These are phyloP conservation scores for Amyelois transitella DNA, from an alignment of 1,140 invertebrate genomes.

Conservation along the genomic window DNA sequence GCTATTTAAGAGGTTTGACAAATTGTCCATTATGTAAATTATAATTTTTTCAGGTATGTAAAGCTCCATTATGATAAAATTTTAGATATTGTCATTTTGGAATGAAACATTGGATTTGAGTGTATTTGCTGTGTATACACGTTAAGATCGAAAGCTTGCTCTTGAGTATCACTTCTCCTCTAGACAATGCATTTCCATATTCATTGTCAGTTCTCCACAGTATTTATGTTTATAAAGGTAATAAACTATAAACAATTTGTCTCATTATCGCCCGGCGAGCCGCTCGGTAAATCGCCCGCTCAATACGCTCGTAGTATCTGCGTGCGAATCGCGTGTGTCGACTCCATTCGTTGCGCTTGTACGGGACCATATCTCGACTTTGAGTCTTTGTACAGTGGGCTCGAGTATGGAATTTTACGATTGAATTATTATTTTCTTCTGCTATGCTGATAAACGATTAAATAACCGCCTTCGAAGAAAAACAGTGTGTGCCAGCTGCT, in stretches of 20 bases:
- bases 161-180: too few relatives aligned
- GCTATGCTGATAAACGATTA: background rate
- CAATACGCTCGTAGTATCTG: constrained; percentile 14
- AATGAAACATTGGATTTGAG: too few relatives aligned
- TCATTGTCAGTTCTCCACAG: too few relatives aligned
- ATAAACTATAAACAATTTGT: background rate
- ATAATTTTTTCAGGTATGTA: too few relatives aligned
- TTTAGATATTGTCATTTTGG: too few relatives aligned
- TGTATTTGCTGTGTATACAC: too few relatives aligned
- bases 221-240: background rate
- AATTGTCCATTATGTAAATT: too few relatives aligned
- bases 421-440: background rate
- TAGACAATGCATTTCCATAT: background rate
- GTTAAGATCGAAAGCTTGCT: too few relatives aligned
- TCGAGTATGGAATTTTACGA: background rate
- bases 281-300: constrained; percentile 1
- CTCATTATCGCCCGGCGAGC: background rate
- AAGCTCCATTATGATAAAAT: too few relatives aligned
- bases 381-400: constrained; percentile 20
- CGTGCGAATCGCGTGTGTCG: constrained; percentile 31
- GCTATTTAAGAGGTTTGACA: too few relatives aligned
- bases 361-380: constrained; percentile 25
- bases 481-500: too few relatives aligned
- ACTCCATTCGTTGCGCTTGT: constrained; percentile 32
- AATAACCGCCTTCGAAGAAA: too few relatives aligned